Conservation (phyloP, 2,797 vertebrate species). For the Parotocinclus haroldoi region DNA sequence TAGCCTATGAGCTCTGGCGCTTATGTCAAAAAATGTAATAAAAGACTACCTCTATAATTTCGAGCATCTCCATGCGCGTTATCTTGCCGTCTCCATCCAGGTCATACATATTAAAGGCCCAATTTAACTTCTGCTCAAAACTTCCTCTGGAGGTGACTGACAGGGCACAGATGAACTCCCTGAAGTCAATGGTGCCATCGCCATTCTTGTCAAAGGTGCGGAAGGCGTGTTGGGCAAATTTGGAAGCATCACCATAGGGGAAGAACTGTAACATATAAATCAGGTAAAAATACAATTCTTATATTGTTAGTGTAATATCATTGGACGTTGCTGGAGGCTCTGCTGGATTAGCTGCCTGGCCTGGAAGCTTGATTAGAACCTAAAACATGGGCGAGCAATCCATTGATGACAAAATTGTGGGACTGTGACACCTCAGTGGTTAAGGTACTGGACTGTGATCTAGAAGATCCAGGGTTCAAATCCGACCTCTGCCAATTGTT, state of each 20-base stretch:
- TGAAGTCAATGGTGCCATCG: conserved; percentile 85
- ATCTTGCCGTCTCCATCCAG: conserved; percentile 85
- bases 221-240: conserved; percentile 87
- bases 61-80: conserved; percentile 85
- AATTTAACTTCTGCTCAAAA: conserved; percentile 88
- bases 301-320: too few relatives aligned
- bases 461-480: too few relatives aligned
- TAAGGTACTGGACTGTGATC: too few relatives aligned
- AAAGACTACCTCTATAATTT: conserved; percentile 82
- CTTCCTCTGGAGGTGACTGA: conserved; percentile 85
- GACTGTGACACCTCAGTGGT: too few relatives aligned
- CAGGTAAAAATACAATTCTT: too few relatives aligned
- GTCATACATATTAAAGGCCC: conserved; percentile 91
- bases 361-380: too few relatives aligned
- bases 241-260: conserved; percentile 85
- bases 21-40: neutral
- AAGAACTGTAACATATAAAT: conserved; percentile 75
- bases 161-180: conserved; percentile 88
- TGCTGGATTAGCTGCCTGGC: too few relatives aligned
- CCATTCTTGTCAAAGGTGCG: conserved; percentile 88
- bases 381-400: too few relatives aligned
- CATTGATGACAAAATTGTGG: too few relatives aligned
- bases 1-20: neutral
- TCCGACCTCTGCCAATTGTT: too few relatives aligned
- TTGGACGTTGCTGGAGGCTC: too few relatives aligned